Evolutionary conservation across 2,888 invertebrate genomes (phyloP), one percentile per base, ranked within the genome.

Genomic region (Sclerodermus sp.): DNA sequence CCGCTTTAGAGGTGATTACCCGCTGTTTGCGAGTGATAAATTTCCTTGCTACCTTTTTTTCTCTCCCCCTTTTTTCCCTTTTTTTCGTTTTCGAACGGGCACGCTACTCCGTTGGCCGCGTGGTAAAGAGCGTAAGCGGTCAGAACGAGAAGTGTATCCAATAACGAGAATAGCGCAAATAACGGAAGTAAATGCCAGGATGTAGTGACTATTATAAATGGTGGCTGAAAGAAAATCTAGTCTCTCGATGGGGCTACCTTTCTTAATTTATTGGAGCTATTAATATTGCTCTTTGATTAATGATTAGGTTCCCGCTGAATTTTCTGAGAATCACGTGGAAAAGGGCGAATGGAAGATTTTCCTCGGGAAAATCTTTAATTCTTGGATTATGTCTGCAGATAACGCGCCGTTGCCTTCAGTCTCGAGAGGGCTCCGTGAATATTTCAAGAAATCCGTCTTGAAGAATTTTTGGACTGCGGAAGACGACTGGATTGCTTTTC

Each of bases 21-120:
- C 47, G 47, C 49, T 57, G 53, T 51, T 57, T 55, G 47, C 39
- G 51, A 38, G 50, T 58, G 49, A 63, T 62, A 63, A 57, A 53
- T 58, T 55, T 47, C 40, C 9, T 30, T 32, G 4, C 4, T 23
- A 23, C 23, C 8, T 23, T 23, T 23, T 23, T 23, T 23, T 23
- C 4, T 8, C 3, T 5, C 32, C 14, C n/a, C 23, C 8, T 23
- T 23, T 23, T 23, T 23, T 23, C 8, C 4, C 23, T 5, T 5
- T 45, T 47, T 54, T 51, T 45, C 45, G 39, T 47, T 42, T 17
- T n/a, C 40, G 36, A 50, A 37, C 50, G 37, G 52, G 48, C 48
- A 50, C 43, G 44, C 47, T 51, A 48, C 46, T 13, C 30, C 30
- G 29, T 15, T 39, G 30, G 16, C 23, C 17, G 30, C 40, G 34